Percentiles rank a stretch among this genome's conserved stretches.
phyloP scores from a whole-genome alignment of 2,888 invertebrate genomes.

The Drosophila sordidula region DNA sequence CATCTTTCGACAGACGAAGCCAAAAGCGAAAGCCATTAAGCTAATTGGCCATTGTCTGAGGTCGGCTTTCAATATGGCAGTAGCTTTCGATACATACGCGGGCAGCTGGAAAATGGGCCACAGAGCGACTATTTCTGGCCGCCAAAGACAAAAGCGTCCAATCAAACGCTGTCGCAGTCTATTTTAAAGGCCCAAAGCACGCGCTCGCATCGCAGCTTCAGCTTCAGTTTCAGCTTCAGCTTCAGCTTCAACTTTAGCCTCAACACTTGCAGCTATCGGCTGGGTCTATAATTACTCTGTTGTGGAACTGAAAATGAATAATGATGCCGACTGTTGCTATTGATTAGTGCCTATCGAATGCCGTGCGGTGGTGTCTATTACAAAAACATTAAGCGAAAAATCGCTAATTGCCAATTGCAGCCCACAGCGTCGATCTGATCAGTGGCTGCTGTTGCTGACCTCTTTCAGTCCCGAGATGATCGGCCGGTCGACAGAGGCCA shows the following conservation, averaged over 20 bases:
- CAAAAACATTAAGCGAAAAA: slow-evolving; percentile 48
- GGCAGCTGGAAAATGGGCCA: slow-evolving; percentile 11
- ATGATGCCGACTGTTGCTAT: slow-evolving; percentile 51
- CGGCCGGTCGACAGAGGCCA: slow-evolving; percentile 16
- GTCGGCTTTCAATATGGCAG: slow-evolving; percentile 13
- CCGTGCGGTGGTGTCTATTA: slow-evolving; percentile 34
- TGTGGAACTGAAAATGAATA: slow-evolving; percentile 51
- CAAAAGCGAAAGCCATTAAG: slow-evolving; percentile 32
- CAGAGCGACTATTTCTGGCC: slow-evolving; percentile 19
- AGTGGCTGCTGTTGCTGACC: slow-evolving; percentile 46
- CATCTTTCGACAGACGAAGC: slow-evolving; percentile 42
- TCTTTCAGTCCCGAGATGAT: slow-evolving; percentile 51
- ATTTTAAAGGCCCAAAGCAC: slow-evolving; percentile 37
- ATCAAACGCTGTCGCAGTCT: slow-evolving; percentile 40
- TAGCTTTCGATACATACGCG: slow-evolving; percentile 9
- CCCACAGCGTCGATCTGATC: slow-evolving; percentile 37
- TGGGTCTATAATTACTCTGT: slow-evolving; percentile 51
- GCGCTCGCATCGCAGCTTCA: slow-evolving; percentile 21
- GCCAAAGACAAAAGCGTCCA: slow-evolving; percentile 58
- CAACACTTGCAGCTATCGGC: slow-evolving; percentile 38
- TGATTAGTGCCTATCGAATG: slow-evolving; percentile 23
- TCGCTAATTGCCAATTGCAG: slow-evolving; percentile 67
- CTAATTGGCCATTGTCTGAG: slow-evolving; percentile 38
- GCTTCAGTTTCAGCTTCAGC: slow-evolving; percentile 13
- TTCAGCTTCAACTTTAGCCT: slow-evolving; percentile 1